Base-by-base conservation (phyloP, 2,797 vertebrate species). In the Mus spretus region DNA sequence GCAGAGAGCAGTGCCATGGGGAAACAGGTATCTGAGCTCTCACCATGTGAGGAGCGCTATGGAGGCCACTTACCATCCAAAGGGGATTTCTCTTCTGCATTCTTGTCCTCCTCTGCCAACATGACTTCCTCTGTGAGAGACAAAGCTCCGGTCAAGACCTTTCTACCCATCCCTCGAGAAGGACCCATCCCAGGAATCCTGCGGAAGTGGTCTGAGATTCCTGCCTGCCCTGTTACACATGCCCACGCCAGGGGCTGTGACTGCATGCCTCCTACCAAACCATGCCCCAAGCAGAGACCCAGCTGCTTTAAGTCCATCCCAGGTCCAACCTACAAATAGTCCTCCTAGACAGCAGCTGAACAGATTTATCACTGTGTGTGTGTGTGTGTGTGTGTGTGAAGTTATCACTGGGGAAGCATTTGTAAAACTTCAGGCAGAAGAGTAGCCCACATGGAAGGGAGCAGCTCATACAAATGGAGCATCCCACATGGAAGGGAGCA, bases 41-140 rank as follows among this genome's bases (percentile, higher is more conserved):
- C 26, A 6, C 6, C 31, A 5, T 70, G 77, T 47, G 34, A 95
- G 80, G 20, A 83, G 61, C 6, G 0, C 1, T 0, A 50, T 20
- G 85, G 89, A 98, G 98, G 79, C 0, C 92, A 99, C 77, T 98
- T 99, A 98, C 99, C 99, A 96, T 99, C 99, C 98, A 99, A 96
- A 22, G 99, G 99, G 80, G 99, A 99, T 93, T 99, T 99, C 97
- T 99, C 99, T 95, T 99, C 99, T 0, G 99, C 99, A 0, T 99
- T 99, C 98, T 99, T 99, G 98, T 99, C 99, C 97, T 99, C 99
- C 95, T 99, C 99, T 0, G 99, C 99, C 98, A 99, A 98, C 99
- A 99, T 99, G 88, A 99, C 99, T 97, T 99, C 99, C 99, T 99
- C 99, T 98, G 99, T 4, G 3, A 94, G 31, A 15, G 82, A 94